A percentile compares a stretch with the other conserved stretches of the same genome.
Conservation (phyloP, 1,140 invertebrate genomes). For the Trigoniulus corallinus region DNA sequence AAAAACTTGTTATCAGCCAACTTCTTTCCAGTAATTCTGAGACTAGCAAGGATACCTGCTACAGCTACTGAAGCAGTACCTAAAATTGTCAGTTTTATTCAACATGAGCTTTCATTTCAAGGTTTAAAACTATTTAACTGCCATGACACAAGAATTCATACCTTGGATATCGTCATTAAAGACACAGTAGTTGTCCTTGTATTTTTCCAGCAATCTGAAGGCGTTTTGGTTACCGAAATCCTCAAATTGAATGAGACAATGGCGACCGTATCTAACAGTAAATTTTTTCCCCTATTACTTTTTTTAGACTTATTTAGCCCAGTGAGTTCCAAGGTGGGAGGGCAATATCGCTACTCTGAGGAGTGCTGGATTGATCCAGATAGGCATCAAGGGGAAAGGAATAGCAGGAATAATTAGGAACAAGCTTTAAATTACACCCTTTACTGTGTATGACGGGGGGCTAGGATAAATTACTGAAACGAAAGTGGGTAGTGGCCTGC, state of each 20-base stretch:
- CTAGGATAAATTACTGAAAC: neutral
- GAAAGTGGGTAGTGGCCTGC: too few species aligned
- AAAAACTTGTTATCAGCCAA: constrained; percentile 68
- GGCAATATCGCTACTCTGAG: too few species aligned
- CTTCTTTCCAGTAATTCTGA: constrained; percentile 54
- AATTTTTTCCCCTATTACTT: too few species aligned
- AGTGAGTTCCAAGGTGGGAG: too few species aligned
- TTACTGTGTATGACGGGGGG: too few species aligned
- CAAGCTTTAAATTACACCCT: too few species aligned
- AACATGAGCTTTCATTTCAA: constrained; percentile 19
- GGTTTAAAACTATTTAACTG: constrained; percentile 7
- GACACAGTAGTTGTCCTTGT: constrained; percentile 70
- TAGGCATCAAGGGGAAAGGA: too few species aligned
- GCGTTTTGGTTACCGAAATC: constrained; percentile 92
- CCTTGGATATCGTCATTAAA: constrained; percentile 93
- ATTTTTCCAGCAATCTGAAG: constrained; percentile 75
- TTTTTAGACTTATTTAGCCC: too few species aligned
- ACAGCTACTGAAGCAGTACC: constrained; percentile 86
- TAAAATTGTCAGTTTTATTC: constrained; percentile 9
- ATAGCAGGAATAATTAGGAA: too few species aligned
- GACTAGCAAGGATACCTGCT: constrained; percentile 68
- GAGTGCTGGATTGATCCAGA: too few species aligned
- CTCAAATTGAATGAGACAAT: constrained; percentile 61
- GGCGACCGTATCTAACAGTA: constrained; percentile 26
- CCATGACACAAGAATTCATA: constrained; percentile 4